phyloP scores from a whole-genome alignment of 2,113 vertebrate species.

The Pandion haliaetus region DNA sequence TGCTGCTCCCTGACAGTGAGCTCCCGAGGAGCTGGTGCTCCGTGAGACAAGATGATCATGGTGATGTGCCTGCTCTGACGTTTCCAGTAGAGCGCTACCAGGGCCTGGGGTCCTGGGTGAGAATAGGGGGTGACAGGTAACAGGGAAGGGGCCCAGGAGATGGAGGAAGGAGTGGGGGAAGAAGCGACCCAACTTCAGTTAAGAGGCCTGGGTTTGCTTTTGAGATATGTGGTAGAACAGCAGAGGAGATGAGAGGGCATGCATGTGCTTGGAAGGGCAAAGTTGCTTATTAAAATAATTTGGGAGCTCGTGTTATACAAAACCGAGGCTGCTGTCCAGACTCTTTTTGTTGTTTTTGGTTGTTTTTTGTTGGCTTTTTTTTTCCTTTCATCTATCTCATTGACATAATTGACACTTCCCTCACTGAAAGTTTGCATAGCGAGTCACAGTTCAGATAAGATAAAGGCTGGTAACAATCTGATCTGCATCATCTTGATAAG shows the following conservation, averaged over 20 bases:
- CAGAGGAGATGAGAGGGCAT: not conserved
- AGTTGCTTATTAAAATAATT: not conserved
- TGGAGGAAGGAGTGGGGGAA: not conserved
- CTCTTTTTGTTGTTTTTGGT: not conserved
- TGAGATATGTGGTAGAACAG: not conserved
- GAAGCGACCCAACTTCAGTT: not conserved
- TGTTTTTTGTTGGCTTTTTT: not conserved
- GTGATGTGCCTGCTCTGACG: not conserved
- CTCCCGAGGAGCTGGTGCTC: not conserved
- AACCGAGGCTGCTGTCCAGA: not conserved
- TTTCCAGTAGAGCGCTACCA: not conserved
- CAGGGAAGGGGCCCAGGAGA: not conserved
- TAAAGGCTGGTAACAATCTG: not conserved
- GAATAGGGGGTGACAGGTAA: not conserved
- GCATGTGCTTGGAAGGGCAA: not conserved
- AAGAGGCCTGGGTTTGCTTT: not conserved
- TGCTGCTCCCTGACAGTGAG: not conserved
- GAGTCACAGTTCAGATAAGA: not conserved
- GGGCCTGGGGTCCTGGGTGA: not conserved
- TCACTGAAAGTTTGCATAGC: not conserved
- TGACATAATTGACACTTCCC: not conserved
- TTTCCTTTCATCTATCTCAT: not conserved
- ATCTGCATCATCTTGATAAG: not conserved
- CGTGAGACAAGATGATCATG: fast-evolving
- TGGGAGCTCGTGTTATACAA: not conserved